These are phyloP conservation scores for Siniperca undulata DNA, from an alignment of 2,797 vertebrate genomes.

Conservation along the genomic window DNA sequence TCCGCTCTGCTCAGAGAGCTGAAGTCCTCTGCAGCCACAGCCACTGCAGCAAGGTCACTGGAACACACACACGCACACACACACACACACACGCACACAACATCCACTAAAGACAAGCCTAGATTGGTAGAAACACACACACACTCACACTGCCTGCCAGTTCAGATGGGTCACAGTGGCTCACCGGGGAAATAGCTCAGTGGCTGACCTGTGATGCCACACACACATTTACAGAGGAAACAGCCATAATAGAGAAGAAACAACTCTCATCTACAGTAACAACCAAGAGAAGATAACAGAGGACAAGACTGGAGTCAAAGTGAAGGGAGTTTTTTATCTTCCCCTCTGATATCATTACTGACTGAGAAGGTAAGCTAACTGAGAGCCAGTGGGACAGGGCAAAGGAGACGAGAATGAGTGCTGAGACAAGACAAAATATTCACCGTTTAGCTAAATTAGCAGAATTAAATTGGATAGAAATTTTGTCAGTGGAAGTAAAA, in stretches of 20 bases:
- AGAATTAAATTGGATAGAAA: conserved; percentile 13
- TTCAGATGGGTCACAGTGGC: conserved; percentile 27
- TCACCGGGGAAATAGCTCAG: conserved; percentile 37
- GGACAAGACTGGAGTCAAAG: conserved; percentile 33
- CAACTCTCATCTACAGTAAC: conserved; percentile 15
- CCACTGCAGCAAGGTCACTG: conserved; percentile 48
- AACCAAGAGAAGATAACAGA: conserved; percentile 31
- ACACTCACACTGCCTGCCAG: conserved; percentile 15
- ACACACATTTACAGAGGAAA: conserved; percentile 53
- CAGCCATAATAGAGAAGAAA: conserved; percentile 12
- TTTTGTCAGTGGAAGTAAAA: conserved; percentile 23
- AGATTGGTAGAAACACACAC: conserved; percentile 1
- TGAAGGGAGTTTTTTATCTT: neutral
- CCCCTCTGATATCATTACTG: conserved; percentile 15
- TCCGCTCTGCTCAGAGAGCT: conserved; percentile 9
- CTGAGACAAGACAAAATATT: conserved; percentile 8
- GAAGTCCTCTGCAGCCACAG: conserved; percentile 22
- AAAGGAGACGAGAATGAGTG: neutral
- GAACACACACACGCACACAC: conserved; percentile 16
- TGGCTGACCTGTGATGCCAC: conserved; percentile 45
- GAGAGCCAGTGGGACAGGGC: neutral
- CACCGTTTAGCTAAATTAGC: conserved; percentile 5
- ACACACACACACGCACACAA: conserved; percentile 13
- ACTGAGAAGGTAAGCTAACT: neutral
- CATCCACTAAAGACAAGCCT: neutral